Evolutionary conservation across 2,888 invertebrate species (phyloP).

Genomic region (Chironomus riparius): DNA sequence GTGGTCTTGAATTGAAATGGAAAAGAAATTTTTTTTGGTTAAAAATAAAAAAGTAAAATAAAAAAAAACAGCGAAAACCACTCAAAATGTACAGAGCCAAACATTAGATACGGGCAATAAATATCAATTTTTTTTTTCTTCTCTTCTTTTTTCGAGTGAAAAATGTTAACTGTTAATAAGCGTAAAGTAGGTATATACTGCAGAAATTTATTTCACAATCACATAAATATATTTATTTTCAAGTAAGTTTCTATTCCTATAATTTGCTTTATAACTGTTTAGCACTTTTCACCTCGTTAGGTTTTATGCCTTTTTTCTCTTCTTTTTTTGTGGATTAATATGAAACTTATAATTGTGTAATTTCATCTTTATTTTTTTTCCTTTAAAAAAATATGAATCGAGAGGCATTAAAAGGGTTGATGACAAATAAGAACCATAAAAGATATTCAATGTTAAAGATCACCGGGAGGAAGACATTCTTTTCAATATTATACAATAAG

Average conservation of each 20-base stretch:
- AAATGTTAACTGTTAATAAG: conserved; percentile 25
- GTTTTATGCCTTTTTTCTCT: background rate
- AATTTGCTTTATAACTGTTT: conserved; percentile 21
- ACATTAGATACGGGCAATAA: conserved; percentile 27
- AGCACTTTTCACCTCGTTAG: conserved; percentile 24
- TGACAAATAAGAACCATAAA: background rate
- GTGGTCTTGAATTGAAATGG: background rate
- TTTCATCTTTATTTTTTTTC: background rate
- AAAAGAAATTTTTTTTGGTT: background rate
- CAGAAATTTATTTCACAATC: background rate
- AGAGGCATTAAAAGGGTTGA: background rate
- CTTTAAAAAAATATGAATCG: too few relatives aligned
- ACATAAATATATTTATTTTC: background rate
- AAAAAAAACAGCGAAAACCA: conserved; percentile 23
- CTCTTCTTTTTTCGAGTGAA: background rate
- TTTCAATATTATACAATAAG: background rate
- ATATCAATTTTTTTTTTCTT: conserved; percentile 23
- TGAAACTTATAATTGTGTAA: conserved; percentile 16
- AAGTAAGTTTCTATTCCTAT: background rate
- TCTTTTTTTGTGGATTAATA: background rate
- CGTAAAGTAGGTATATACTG: conserved; percentile 5
- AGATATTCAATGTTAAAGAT: background rate
- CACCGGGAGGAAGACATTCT: background rate
- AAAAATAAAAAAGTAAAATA: background rate
- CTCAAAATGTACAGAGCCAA: conserved; percentile 10